phyloP scores from a whole-genome alignment of 2,797 vertebrate genomes.

The Coluber constrictor region DNA sequence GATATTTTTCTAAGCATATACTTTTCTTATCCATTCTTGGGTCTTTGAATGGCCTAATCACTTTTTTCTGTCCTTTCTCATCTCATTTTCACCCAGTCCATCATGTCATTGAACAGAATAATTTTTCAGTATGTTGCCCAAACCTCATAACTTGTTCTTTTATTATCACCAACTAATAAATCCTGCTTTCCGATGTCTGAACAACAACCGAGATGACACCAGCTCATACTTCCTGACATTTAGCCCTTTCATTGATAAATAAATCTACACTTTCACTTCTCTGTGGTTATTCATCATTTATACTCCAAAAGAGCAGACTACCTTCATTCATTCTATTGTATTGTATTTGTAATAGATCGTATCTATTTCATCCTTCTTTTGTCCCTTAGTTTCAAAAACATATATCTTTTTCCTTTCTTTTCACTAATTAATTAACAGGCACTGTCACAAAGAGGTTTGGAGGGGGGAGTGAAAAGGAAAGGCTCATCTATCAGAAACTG shows the following conservation, averaged over 20 bases:
- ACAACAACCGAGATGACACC: background rate
- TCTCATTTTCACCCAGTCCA: background rate
- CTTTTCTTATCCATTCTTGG: background rate
- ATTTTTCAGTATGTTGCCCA: background rate
- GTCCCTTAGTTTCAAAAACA: background rate
- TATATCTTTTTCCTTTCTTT: background rate
- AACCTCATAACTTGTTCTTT: background rate
- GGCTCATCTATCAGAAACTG: too few relatives aligned
- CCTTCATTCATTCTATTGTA: background rate
- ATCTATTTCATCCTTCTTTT: background rate
- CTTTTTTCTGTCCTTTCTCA: background rate
- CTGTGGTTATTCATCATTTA: background rate
- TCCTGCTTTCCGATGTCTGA: background rate
- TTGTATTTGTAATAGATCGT: background rate
- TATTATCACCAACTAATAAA: background rate
- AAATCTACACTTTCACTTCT: background rate
- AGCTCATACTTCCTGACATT: background rate
- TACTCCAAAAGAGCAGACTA: background rate
- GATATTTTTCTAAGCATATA: background rate
- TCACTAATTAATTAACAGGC: background rate
- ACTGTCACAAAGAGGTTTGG: background rate
- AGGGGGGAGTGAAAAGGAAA: background rate
- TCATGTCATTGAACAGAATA: background rate
- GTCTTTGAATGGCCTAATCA: background rate
- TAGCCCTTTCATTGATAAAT: background rate